These are phyloP conservation scores for Eucera pruinosa DNA, from an alignment of 2,888 invertebrate genomes.

Conservation along the genomic window DNA sequence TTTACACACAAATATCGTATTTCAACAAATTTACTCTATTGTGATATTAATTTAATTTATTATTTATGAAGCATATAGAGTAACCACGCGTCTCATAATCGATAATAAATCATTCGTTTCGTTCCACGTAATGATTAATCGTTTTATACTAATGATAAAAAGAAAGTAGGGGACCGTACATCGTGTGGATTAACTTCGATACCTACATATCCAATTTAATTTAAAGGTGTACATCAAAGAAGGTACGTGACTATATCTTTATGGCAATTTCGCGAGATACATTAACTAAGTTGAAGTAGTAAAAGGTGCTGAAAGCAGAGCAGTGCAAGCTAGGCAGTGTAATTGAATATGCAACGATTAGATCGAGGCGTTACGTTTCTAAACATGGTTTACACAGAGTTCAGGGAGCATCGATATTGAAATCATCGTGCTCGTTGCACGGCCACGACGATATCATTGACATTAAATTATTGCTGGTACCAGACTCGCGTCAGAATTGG, in stretches of 20 bases:
- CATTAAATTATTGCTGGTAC: conserved; percentile 22
- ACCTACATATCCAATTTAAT: background rate
- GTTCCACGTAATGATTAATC: no score
- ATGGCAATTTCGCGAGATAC: conserved; percentile 25
- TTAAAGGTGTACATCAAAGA: conserved; percentile 1
- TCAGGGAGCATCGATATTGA: conserved; percentile 47
- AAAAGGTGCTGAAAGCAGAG: conserved; percentile 10
- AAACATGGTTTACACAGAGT: conserved; percentile 40
- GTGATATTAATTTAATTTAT: no score
- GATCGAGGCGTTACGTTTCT: conserved; percentile 48
- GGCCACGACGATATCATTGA: conserved; percentile 16
- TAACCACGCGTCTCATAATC: no score
- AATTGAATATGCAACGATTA: conserved; percentile 52
- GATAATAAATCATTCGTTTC: no score
- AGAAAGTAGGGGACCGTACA: no score
- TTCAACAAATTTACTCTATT: no score
- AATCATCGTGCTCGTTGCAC: conserved; percentile 47
- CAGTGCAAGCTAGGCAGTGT: background rate
- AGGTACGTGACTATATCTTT: conserved; percentile 1
- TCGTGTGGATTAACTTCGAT: no score
- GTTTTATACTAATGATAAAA: no score
- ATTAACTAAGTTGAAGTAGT: conserved; percentile 9
- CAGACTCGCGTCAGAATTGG: background rate
- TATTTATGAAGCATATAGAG: no score
- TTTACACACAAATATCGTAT: no score